phyloP scores from a whole-genome alignment of 1,140 invertebrate species.

The Gryon sp. region DNA sequence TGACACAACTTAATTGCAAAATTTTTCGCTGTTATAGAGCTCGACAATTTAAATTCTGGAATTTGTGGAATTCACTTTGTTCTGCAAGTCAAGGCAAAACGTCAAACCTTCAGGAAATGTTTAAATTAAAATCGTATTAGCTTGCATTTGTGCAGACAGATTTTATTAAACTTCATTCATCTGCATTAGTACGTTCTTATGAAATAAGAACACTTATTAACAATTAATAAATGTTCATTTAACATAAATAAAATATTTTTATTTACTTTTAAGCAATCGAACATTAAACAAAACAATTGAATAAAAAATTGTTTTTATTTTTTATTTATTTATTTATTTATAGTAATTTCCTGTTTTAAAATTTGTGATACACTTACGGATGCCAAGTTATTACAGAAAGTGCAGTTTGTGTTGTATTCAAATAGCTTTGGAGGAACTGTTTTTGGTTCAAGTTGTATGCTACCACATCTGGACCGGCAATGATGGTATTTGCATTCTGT shows the following conservation, averaged over 20 bases:
- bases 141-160: slow-evolving; percentile 1
- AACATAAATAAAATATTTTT: too few relatives aligned
- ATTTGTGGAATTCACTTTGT: slow-evolving; percentile 49
- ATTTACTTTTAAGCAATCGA: neutral
- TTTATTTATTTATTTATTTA: too few relatives aligned
- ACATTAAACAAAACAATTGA: too few relatives aligned
- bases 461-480: slow-evolving; percentile 76
- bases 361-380: slow-evolving; percentile 79
- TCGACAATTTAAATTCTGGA: slow-evolving; percentile 43
- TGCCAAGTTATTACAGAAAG: slow-evolving; percentile 83
- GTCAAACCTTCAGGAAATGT: slow-evolving; percentile 46
- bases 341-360: slow-evolving; percentile 26
- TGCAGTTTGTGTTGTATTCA: slow-evolving; percentile 78
- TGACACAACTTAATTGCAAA: slow-evolving; percentile 48
- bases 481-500: slow-evolving; percentile 70
- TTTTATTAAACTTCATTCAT: slow-evolving; percentile 22
- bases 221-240: neutral
- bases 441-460: slow-evolving; percentile 71
- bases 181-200: neutral
- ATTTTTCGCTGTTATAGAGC: slow-evolving; percentile 42
- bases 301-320: slow-evolving; percentile 11
- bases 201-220: neutral
- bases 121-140: slow-evolving; percentile 36
- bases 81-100: slow-evolving; percentile 27
- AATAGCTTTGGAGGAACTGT: slow-evolving; percentile 81